Evolutionary conservation across 2,113 vertebrate species (phyloP), one percentile per base, ranked within the genome.

Genomic region (Megaptera novaeangliae): DNA sequence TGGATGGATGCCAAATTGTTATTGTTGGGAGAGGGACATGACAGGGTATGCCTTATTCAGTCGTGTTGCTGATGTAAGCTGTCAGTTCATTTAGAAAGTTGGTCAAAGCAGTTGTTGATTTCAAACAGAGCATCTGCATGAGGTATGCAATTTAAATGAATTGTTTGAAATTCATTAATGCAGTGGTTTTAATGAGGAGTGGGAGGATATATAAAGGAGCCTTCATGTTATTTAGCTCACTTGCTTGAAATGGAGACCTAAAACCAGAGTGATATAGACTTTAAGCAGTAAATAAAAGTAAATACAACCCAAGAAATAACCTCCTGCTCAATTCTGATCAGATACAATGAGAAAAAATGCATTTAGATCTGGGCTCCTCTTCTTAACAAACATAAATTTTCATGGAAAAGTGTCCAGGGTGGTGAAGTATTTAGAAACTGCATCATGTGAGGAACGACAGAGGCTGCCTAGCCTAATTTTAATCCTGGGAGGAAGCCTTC

Each of bases 241-340:
- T 61, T 91, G 72, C 69, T 88, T 89, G n/a, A 94, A 90, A 64
- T 82, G 72, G 88, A 92, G 39, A 94, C 87, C 25, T 87, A 95
- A 92, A 91, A 77, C 52, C 27, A 55, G 52, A 82, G 27, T 44
- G 44, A 31, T 31, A 72, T 55, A 12, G 34, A 72, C 64, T 91
- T 96, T 82, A 95, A 92, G 46, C 34, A 44, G n/a, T 49, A 82
- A 41, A 77, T 55, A 88, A 88, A 89, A 86, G 34, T 27, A 89
- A 81, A 49, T 49, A 25, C 18, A 78, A 52, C 72, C 31, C 44
- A 34, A 39, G 80, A 61, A 88, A 87, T 52, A 77, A 90, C 64
- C 75, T 10, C 66, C 52, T 90, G 21, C 46, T 88, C 55, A 95
- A 39, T 95, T 95, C 31, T 96, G 61, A 57, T 93, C 23, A 87